These are phyloP conservation scores for Progne subis DNA, from an alignment of 2,113 vertebrate species.

Conservation along the genomic window DNA sequence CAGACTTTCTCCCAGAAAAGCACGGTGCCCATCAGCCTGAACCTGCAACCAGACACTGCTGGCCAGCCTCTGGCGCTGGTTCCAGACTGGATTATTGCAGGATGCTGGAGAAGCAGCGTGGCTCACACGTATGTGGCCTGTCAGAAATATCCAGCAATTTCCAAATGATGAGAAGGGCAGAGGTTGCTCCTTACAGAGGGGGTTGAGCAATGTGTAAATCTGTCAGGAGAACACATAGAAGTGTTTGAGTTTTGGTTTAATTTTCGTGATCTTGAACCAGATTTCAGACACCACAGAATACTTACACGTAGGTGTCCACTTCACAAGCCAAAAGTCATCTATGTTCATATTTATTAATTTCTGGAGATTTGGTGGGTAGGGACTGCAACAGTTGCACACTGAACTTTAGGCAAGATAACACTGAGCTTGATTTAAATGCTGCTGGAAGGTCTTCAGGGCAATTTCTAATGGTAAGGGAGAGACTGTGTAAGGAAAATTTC, in stretches of 20 bases:
- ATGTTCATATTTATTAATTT: neutral
- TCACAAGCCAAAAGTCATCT: neutral
- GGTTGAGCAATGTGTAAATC: neutral
- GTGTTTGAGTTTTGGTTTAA: neutral
- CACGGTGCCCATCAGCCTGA: neutral
- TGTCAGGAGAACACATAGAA: neutral
- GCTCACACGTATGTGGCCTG: neutral
- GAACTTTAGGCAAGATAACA: neutral
- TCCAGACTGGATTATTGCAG: neutral
- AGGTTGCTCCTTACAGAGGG: neutral
- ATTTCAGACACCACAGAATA: neutral
- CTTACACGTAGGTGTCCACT: neutral
- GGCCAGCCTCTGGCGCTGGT: neutral
- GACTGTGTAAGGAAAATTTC: neutral
- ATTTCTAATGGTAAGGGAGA: neutral
- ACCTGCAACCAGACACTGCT: neutral
- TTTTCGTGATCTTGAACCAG: neutral
- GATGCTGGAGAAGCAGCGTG: neutral
- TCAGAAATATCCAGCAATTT: neutral
- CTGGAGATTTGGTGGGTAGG: neutral
- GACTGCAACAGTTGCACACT: neutral
- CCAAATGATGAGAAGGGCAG: neutral
- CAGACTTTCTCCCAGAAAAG: neutral
- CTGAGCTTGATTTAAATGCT: neutral
- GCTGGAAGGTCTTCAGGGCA: neutral